Conservation (phyloP, 2,888 invertebrate species). For the Drosophila prolongata region DNA sequence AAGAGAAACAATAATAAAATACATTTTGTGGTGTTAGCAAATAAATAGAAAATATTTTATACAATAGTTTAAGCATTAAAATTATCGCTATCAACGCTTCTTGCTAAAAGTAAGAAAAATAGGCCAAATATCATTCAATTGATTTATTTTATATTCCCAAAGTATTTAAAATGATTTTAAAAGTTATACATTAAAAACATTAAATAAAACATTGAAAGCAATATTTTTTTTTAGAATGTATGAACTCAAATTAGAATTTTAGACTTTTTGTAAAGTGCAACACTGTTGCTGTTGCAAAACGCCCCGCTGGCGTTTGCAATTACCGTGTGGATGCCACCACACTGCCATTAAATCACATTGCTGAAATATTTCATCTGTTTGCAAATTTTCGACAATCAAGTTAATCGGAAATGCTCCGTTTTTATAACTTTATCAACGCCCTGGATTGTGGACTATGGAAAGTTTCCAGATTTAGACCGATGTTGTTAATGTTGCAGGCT, state of each 20-base stretch:
- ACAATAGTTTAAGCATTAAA: too few relatives aligned
- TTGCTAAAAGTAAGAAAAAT: too few relatives aligned
- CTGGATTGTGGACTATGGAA: conserved; percentile 13
- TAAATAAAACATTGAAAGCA: too few relatives aligned
- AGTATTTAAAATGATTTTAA: too few relatives aligned
- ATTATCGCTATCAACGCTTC: too few relatives aligned
- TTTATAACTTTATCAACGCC: conserved; percentile 68
- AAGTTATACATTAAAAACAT: too few relatives aligned
- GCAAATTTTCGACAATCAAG: conserved; percentile 74
- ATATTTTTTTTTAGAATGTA: too few relatives aligned
- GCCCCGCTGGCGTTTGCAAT: conserved; percentile 66
- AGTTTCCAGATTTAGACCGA: conserved; percentile 9
- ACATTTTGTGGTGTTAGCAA: too few relatives aligned
- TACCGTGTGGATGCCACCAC: conserved; percentile 52
- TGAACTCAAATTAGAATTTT: too few relatives aligned
- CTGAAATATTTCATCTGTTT: conserved; percentile 76
- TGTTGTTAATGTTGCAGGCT: conserved; percentile 15
- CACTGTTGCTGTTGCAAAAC: conserved; percentile 13
- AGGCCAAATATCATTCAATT: too few relatives aligned
- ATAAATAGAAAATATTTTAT: too few relatives aligned
- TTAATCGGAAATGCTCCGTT: conserved; percentile 62
- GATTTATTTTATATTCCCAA: neutral
- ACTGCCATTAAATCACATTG: conserved; percentile 61
- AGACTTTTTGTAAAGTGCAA: neutral
- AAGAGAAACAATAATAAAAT: too few relatives aligned